Percentiles rank a stretch among this genome's conserved stretches.
phyloP scores from a whole-genome alignment of 2,113 vertebrate species.

The Hypocryptadius cinnamomeus region DNA sequence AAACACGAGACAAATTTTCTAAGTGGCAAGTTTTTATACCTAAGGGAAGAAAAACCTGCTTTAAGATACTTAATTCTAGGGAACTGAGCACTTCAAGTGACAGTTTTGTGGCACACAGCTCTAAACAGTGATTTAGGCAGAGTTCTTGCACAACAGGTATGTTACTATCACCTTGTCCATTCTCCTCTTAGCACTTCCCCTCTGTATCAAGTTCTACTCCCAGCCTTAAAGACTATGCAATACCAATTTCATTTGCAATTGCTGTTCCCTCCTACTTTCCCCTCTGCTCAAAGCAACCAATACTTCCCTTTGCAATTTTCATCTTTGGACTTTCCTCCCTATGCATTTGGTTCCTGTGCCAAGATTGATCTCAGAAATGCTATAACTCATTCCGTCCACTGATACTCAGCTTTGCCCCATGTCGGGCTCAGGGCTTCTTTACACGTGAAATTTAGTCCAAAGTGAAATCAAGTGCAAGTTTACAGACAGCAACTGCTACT shows the following conservation, averaged over 20 bases:
- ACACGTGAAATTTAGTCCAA: not conserved
- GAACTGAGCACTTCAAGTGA: not conserved
- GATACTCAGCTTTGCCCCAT: not conserved
- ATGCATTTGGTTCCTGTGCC: not conserved
- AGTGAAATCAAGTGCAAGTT: not conserved
- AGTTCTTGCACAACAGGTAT: not conserved
- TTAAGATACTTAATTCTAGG: not conserved
- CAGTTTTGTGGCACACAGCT: not conserved
- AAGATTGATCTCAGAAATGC: not conserved
- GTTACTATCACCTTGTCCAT: not conserved
- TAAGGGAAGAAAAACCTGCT: slow-evolving; percentile 2
- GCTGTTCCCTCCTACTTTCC: not conserved
- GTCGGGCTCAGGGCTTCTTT: not conserved
- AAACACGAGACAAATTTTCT: not conserved
- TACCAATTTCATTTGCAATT: not conserved
- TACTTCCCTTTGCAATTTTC: not conserved
- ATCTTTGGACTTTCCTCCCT: not conserved
- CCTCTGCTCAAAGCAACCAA: not conserved
- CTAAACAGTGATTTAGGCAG: not conserved
- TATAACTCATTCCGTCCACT: not conserved
- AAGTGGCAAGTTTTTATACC: not conserved
- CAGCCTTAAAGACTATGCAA: not conserved
- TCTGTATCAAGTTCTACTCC: not conserved
- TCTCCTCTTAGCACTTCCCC: not conserved
- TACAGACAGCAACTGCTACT: not conserved